A percentile compares a stretch with the other conserved stretches of the same genome.
phyloP scores from a whole-genome alignment of 2,797 vertebrate genomes.

The Epinephelus coioides region DNA sequence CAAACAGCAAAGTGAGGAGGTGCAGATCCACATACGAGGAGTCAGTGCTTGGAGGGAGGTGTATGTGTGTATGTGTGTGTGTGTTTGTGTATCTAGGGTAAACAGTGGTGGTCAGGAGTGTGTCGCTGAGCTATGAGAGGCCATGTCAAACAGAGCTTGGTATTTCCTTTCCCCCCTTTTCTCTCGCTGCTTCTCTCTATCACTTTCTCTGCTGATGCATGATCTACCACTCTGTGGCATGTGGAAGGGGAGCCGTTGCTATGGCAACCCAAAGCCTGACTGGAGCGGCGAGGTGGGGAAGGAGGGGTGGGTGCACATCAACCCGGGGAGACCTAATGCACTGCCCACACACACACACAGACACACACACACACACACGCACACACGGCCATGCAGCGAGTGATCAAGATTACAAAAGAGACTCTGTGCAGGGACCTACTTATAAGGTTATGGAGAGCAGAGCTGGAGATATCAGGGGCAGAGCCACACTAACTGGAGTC shows the following conservation, averaged over 20 bases:
- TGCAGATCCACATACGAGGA: slow-evolving; percentile 14
- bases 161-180: slow-evolving; percentile 61
- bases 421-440: slow-evolving; percentile 83
- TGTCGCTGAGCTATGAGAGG: slow-evolving; percentile 69
- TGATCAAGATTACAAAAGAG: slow-evolving; percentile 84
- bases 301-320: slow-evolving; percentile 61
- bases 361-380: slow-evolving; percentile 33
- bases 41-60: background rate
- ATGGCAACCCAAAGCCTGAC: slow-evolving; percentile 80
- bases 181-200: slow-evolving; percentile 53
- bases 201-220: slow-evolving; percentile 80
- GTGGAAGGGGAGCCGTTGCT: slow-evolving; percentile 81
- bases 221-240: slow-evolving; percentile 84
- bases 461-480: slow-evolving; percentile 77
- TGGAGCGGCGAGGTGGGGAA: slow-evolving; percentile 64
- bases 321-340: slow-evolving; percentile 77
- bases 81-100: slow-evolving; percentile 63
- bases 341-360: slow-evolving; percentile 62
- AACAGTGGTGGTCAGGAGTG: slow-evolving; percentile 64
- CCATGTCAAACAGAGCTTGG: slow-evolving; percentile 75
- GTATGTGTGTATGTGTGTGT: slow-evolving; percentile 37
- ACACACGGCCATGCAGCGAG: slow-evolving; percentile 56
- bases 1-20: slow-evolving; percentile 36
- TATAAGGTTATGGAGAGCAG: slow-evolving; percentile 85
- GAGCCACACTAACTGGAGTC: slow-evolving; percentile 76